Evolutionary conservation across 1,140 invertebrate species (phyloP).

Genomic region (Trichonephila clavipes): DNA sequence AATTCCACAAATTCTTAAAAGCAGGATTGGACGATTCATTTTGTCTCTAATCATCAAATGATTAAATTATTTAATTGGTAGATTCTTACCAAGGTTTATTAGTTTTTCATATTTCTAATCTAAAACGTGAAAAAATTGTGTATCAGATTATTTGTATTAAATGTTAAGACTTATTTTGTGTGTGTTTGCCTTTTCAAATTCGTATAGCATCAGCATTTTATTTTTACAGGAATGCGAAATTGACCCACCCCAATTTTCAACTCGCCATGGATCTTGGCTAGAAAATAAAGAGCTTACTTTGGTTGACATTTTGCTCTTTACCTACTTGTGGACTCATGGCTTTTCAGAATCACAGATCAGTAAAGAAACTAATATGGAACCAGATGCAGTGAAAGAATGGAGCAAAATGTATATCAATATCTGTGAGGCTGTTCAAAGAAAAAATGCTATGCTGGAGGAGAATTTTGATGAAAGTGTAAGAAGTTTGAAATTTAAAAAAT

Average conservation of each 20-base stretch:
- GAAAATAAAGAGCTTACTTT: slow-evolving; percentile 46
- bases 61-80: too few relatives aligned
- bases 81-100: too few relatives aligned
- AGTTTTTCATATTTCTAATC: too few relatives aligned
- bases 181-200: too few relatives aligned
- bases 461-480: background rate
- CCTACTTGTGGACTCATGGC: slow-evolving; percentile 49
- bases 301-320: slow-evolving; percentile 54
- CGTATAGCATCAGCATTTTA: too few relatives aligned
- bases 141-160: too few relatives aligned
- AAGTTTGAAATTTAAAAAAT: background rate
- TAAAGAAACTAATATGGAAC: slow-evolving; percentile 25
- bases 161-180: too few relatives aligned
- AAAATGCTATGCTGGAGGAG: background rate
- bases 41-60: too few relatives aligned
- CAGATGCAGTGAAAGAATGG: slow-evolving; percentile 34
- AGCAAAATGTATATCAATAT: background rate
- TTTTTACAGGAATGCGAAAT: slow-evolving; percentile 24
- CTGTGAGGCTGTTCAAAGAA: slow-evolving; percentile 9
- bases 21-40: too few relatives aligned
- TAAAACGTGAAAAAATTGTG: too few relatives aligned
- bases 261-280: slow-evolving; percentile 53
- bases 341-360: slow-evolving; percentile 18
- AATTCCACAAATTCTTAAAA: too few relatives aligned
- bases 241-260: slow-evolving; percentile 11